Conservation (phyloP, 1,140 invertebrate species). For the Dendroctonus ponderosae region DNA sequence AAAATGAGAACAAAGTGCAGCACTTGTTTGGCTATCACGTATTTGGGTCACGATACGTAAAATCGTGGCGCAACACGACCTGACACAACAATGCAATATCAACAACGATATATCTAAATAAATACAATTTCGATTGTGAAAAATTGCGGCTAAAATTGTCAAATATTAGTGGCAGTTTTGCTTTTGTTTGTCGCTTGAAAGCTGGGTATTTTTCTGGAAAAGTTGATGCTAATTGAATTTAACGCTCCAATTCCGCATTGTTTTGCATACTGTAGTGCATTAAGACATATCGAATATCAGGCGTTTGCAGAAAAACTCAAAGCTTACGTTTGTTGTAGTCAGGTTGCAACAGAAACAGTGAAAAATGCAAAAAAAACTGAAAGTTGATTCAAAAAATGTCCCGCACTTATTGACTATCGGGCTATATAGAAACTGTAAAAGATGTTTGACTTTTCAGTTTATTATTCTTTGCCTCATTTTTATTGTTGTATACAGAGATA, state of each 20-base stretch:
- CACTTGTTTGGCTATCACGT: constrained; percentile 25
- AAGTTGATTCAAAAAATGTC: no score
- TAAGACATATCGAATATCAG: background rate
- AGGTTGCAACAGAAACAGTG: no score
- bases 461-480: no score
- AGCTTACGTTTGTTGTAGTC: no score
- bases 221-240: constrained; percentile 5
- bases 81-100: constrained; percentile 5
- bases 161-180: background rate
- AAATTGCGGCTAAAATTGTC: background rate
- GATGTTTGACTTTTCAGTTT: no score
- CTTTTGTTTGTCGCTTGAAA: background rate
- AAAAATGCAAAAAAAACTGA: no score
- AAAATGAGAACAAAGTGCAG: constrained; percentile 16
- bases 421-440: no score
- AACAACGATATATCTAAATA: background rate
- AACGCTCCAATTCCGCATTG: constrained; percentile 4
- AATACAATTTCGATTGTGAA: background rate
- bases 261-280: background rate
- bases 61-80: constrained; percentile 11
- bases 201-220: background rate
- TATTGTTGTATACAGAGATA: no score
- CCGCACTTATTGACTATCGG: no score
- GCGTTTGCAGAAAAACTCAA: no score
- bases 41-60: constrained; percentile 17